Conservation (phyloP, 2,113 vertebrate species). For the Prochilodus magdalenae region DNA sequence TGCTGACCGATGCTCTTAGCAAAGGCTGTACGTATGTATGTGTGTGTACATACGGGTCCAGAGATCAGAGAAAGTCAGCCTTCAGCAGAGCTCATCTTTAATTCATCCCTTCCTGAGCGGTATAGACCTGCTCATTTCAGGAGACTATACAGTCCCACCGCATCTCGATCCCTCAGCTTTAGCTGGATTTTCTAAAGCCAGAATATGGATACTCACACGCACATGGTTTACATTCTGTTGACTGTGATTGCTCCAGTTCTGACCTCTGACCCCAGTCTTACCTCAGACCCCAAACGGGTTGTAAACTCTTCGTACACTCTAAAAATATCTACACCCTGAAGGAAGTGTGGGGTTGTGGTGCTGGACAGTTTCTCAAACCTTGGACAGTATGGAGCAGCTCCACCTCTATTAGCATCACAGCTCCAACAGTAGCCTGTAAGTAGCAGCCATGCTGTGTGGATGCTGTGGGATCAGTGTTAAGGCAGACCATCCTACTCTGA, state of each 20-base stretch:
- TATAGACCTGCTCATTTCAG: neutral
- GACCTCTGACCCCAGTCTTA: no score
- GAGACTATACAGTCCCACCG: neutral
- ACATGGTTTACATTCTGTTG: neutral
- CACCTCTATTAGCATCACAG: no score
- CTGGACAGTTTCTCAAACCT: no score
- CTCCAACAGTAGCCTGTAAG: no score
- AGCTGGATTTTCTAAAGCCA: neutral
- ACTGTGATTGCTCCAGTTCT: neutral
- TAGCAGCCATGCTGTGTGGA: no score
- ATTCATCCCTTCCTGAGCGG: neutral
- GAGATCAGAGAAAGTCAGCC: neutral
- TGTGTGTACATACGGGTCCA: neutral
- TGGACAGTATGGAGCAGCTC: no score
- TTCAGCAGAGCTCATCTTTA: constrained; percentile 5
- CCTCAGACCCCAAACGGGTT: no score
- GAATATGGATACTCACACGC: neutral
- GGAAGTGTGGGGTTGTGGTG: no score
- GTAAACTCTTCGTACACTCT: no score
- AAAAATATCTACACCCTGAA: no score
- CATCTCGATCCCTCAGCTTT: neutral
- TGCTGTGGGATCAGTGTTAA: no score
- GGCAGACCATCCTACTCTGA: no score
- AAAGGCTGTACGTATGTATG: neutral
- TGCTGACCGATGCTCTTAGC: neutral